Conservation (phyloP, 2,888 invertebrate species). For the Camponotus fellah region DNA sequence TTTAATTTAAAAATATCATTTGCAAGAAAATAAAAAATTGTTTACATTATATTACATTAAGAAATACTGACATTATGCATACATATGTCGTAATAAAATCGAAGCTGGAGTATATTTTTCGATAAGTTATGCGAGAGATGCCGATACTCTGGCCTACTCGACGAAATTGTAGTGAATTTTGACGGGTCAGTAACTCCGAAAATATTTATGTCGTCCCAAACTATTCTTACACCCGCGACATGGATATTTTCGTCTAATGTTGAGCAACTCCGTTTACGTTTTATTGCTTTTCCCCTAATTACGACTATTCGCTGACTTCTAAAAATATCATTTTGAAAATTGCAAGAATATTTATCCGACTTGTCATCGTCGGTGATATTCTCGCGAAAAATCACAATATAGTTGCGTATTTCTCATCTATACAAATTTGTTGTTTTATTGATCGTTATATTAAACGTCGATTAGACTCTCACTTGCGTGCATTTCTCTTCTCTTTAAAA, state of each 20-base stretch:
- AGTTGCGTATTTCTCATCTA: background rate
- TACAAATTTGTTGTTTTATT: background rate
- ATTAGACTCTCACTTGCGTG: background rate
- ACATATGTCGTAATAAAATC: background rate
- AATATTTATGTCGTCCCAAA: constrained; percentile 76
- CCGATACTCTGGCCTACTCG: constrained; percentile 45
- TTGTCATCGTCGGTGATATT: background rate
- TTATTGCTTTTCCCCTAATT: constrained; percentile 69
- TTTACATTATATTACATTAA: background rate
- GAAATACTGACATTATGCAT: background rate
- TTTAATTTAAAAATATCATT: background rate
- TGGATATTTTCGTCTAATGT: constrained; percentile 75
- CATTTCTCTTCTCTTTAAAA: background rate
- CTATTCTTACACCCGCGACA: constrained; percentile 75
- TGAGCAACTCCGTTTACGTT: constrained; percentile 67
- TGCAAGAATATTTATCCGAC: background rate
- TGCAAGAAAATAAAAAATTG: background rate
- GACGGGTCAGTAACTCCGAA: constrained; percentile 79
- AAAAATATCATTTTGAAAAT: constrained; percentile 47
- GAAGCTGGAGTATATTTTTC: constrained; percentile 1
- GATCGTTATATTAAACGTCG: background rate
- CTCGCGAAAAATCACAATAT: background rate
- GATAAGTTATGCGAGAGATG: background rate
- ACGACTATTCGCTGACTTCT: constrained; percentile 44
- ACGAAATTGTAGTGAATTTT: constrained; percentile 72